A percentile compares a stretch with the other conserved stretches of the same genome.
Evolutionary conservation across 2,888 invertebrate genomes (phyloP).

Genomic region (Eulithis prunata): DNA sequence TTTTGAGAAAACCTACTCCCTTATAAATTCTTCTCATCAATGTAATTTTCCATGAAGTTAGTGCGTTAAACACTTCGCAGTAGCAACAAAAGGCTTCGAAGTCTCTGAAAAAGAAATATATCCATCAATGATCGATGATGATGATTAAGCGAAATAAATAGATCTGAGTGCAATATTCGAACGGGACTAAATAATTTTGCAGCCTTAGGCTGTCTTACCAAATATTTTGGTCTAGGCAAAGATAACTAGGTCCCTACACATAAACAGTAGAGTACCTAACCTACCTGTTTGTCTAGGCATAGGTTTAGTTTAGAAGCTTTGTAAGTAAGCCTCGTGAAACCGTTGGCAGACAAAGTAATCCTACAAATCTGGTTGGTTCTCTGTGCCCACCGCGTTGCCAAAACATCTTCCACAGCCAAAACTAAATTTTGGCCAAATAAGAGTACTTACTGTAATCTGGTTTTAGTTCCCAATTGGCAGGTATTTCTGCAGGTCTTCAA

Average conservation of each 20-base stretch:
- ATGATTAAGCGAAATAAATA: not conserved
- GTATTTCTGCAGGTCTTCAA: too few species aligned
- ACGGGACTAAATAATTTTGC: not conserved
- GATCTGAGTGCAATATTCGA: not conserved
- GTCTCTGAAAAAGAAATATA: too few species aligned
- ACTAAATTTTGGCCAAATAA: not conserved
- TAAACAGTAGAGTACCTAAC: constrained; percentile 1
- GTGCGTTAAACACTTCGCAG: too few species aligned
- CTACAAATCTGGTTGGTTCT: not conserved
- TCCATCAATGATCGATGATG: too few species aligned
- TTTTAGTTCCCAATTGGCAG: too few species aligned
- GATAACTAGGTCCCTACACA: not conserved
- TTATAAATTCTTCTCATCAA: too few species aligned
- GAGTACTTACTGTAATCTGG: too few species aligned
- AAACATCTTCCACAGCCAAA: constrained; percentile 4
- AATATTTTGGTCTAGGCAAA: constrained; percentile 7
- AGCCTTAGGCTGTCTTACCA: constrained; percentile 6
- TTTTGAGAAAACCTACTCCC: too few species aligned
- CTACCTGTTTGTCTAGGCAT: not conserved
- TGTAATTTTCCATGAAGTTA: too few species aligned
- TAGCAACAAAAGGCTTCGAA: too few species aligned
- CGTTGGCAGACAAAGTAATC: constrained; percentile 13
- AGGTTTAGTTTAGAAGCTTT: not conserved
- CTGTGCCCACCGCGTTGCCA: not conserved
- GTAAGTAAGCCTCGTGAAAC: constrained; percentile 2